Evolutionary conservation across 2,797 vertebrate species (phyloP), one percentile per base, ranked within the genome.

Genomic region (Artibeus lituratus): DNA sequence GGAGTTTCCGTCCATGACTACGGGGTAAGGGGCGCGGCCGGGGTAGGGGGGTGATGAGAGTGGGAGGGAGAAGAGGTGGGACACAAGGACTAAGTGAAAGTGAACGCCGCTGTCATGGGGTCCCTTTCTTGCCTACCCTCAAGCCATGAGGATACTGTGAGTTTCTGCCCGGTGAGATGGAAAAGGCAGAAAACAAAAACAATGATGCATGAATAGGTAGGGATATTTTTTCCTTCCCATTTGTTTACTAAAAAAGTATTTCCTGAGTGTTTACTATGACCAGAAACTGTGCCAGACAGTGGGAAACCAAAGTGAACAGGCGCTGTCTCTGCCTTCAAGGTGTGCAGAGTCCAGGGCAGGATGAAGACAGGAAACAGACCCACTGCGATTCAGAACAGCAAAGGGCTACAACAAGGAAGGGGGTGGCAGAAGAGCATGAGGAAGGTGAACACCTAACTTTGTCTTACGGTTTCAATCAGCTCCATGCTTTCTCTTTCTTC

Each of bases 231-330:
- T 80, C 93, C 37, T 59, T 55, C 39, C 95, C 35, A 94, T 42
- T 87, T 92, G 94, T 86, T 94, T 94, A 91, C 59, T 74, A 94
- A 65, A 80, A 7, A 86, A 94, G 47, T 94, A 88, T 91, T 94
- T 91, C 35, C 53, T 94, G 70, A 83, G 10, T 92, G 35, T 94
- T 88, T 89, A 80, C n/a, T 74, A 91, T 15, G 67, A 78, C 86
- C 85, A 85, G 94, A 96, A 94, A 90, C 49, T 51, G 32, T 37
- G 73, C 5, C 69, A 83, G 51, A 53, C 76, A 82, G 12, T 86
- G 49, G 59, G 89, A 69, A 29, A 73, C 2, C 69, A 55, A 0
- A 53, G 62, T 62, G 51, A 88, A 80, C 3, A 92, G 49, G 85
- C 0, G 85, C 55, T 53, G 29, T 26, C 39, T 91, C 22, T 95